Conservation (phyloP, 2,888 invertebrate species). For the Chorisops tibialis region DNA sequence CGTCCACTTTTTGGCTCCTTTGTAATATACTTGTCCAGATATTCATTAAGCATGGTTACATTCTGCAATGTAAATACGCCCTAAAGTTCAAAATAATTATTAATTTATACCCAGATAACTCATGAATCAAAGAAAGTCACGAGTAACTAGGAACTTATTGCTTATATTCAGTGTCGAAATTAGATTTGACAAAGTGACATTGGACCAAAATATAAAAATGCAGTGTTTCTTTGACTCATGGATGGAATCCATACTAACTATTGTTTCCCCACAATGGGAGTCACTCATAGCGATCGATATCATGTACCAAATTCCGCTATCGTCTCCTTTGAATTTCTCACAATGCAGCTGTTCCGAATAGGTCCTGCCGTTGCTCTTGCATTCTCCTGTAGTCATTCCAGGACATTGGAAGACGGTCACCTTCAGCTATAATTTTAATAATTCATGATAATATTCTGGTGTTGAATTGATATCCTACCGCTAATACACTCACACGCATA, state of each 20-base stretch:
- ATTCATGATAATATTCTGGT: neutral
- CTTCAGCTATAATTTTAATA: slow-evolving; percentile 26
- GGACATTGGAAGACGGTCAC: slow-evolving; percentile 31
- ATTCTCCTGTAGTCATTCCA: slow-evolving; percentile 17
- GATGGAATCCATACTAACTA: slow-evolving; percentile 34
- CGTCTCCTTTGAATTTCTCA: slow-evolving; percentile 31
- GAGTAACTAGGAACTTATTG: neutral
- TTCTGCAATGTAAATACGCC: slow-evolving; percentile 30
- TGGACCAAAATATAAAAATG: slow-evolving; percentile 1
- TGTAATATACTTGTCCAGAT: slow-evolving; percentile 31
- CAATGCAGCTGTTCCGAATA: slow-evolving; percentile 32
- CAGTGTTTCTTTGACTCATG: no score
- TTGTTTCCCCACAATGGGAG: slow-evolving; percentile 37
- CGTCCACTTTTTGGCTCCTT: slow-evolving; percentile 21
- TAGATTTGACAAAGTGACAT: neutral
- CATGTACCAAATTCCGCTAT: slow-evolving; percentile 35
- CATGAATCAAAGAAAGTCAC: no score
- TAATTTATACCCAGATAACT: slow-evolving; percentile 8
- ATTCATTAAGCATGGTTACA: slow-evolving; percentile 26
- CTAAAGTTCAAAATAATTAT: slow-evolving; percentile 37
- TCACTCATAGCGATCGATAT: slow-evolving; percentile 33
- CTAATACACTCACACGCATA: no score
- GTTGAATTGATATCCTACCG: neutral
- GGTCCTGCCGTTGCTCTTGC: slow-evolving; percentile 26
- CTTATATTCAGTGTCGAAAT: slow-evolving; percentile 34